phyloP scores from a whole-genome alignment of 2,797 vertebrate genomes.

The Pipistrellus nathusii region DNA sequence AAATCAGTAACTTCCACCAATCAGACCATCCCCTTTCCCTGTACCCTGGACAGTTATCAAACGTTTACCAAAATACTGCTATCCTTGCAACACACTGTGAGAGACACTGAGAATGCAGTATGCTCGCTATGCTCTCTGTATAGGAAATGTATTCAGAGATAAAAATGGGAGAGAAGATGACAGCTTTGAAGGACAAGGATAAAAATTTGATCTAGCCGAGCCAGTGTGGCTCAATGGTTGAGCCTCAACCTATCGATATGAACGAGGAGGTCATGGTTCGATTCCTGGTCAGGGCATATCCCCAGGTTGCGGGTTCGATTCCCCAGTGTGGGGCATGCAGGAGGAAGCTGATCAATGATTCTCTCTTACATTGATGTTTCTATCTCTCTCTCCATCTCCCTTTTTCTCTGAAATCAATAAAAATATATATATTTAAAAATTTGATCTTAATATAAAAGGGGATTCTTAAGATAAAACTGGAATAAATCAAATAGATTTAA shows the following conservation, averaged over 20 bases:
- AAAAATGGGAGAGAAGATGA: neutral
- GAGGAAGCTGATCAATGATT: no score
- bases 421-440: neutral
- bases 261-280: no score
- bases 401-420: no score
- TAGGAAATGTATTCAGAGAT: neutral
- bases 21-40: neutral
- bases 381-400: no score
- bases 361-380: no score
- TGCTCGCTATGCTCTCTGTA: neutral
- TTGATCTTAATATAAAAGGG: neutral
- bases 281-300: no score
- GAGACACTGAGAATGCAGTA: neutral
- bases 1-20: slow-evolving; percentile 8
- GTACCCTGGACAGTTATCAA: neutral
- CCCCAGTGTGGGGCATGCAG: no score
- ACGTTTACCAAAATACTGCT: neutral
- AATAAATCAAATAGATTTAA: slow-evolving; percentile 20
- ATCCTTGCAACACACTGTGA: neutral
- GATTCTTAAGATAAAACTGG: slow-evolving; percentile 21
- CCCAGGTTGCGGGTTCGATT: no score
- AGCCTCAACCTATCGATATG: no score
- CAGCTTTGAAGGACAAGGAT: neutral
- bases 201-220: neutral
- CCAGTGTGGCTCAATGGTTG: no score